These are phyloP conservation scores for Zophobas atratus DNA, from an alignment of 1,140 invertebrate genomes.

Conservation along the genomic window DNA sequence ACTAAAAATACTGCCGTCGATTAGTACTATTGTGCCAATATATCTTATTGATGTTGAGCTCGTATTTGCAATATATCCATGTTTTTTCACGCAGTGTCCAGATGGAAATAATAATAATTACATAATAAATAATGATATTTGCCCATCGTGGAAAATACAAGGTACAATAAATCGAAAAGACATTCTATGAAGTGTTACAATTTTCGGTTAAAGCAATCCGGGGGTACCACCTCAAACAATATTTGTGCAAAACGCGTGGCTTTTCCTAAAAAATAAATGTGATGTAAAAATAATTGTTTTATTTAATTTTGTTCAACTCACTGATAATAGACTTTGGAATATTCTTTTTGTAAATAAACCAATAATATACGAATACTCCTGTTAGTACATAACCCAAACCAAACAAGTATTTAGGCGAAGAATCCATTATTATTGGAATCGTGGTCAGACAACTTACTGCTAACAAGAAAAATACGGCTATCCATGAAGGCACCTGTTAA, in stretches of 20 bases:
- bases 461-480: constrained; percentile 82
- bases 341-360: constrained; percentile 84
- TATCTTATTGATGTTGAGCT: too few species aligned
- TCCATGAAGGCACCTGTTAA: constrained; percentile 78
- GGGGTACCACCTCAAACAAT: constrained; percentile 81
- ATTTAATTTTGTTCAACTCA: constrained; percentile 67
- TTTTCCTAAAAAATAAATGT: constrained; percentile 74
- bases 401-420: constrained; percentile 84
- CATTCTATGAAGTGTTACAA: too few species aligned
- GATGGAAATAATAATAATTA: too few species aligned
- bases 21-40: too few species aligned
- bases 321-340: constrained; percentile 72
- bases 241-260: constrained; percentile 80
- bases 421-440: constrained; percentile 84
- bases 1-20: too few species aligned
- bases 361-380: constrained; percentile 82
- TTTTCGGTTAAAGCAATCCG: constrained; percentile 59
- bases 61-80: too few species aligned
- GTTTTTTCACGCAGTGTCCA: too few species aligned
- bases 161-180: too few species aligned
- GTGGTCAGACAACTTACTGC: constrained; percentile 84
- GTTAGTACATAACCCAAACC: constrained; percentile 81
- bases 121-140: too few species aligned
- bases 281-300: constrained; percentile 46
- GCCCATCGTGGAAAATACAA: too few species aligned